Evolutionary conservation across 2,888 invertebrate genomes (phyloP), one percentile per base, ranked within the genome.

Genomic region (Sipha maydis): DNA sequence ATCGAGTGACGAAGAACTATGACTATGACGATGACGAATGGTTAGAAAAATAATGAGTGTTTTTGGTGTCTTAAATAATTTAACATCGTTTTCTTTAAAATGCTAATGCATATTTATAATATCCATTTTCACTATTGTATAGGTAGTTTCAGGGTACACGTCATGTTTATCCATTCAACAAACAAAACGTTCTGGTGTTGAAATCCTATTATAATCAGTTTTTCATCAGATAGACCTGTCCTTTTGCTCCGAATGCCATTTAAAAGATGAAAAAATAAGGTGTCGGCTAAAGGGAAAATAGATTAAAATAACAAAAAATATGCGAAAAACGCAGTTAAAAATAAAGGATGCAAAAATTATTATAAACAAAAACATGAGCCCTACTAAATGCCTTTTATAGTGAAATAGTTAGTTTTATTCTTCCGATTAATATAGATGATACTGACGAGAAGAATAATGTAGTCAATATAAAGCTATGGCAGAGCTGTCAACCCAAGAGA

Each of bases 361-460:
- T 28, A 73, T 54, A 54, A 54, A 73, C 8, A 83, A 1, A 56
- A 83, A 73, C 9, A 83, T 11, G 14, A 67, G 9, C 17, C 7
- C 11, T 71, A 14, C 25, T 3, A 11, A 83, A 83, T 19, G 48
- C 54, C 31, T 48, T 71, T 71, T 48, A 71, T 54, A 54, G 48
- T 17, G 48, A 48, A 25, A 83, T 71, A 73, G 34, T 56, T 25
- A 31, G 38, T 84, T 84, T 38, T 76, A 61, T 82, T 78, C 76
- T 71, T 80, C n/a, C 78, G 38, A 86, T 86, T 61, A 78, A 83
- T 83, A 77, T 77, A 71, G 78, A 84, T 71, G 77, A 89, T n/a
- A 69, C 14, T 75, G n/a, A 54, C 25, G 61, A 77, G 28, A 54
- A 77, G 67, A 77, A 28, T 77, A 38, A 89, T 69, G 69, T 69